Conservation (phyloP, 2,888 invertebrate genomes). For the Leistus spinibarbis region DNA sequence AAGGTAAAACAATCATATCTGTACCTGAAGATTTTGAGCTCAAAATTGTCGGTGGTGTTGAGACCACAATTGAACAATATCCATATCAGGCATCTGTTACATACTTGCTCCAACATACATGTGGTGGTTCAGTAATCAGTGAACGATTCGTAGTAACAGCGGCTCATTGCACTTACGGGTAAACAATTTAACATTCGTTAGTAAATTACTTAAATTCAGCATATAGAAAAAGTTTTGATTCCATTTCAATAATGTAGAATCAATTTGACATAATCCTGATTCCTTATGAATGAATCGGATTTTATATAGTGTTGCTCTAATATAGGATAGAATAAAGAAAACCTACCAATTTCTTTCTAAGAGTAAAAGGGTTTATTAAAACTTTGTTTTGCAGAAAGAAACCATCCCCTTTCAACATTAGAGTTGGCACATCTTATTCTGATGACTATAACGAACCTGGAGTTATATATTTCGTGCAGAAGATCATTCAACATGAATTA, state of each 20-base stretch:
- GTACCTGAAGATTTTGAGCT: neutral
- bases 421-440: neutral
- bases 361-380: neutral
- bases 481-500: neutral
- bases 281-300: no score
- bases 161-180: conserved; percentile 25
- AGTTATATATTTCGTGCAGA: neutral
- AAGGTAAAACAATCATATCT: neutral
- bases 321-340: no score
- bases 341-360: no score
- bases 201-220: no score
- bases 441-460: neutral
- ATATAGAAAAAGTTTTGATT: no score
- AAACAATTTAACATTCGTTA: neutral
- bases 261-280: no score
- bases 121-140: conserved; percentile 22
- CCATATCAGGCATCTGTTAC: conserved; percentile 22
- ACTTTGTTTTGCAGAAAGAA: neutral
- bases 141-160: conserved; percentile 22
- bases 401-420: neutral
- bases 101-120: conserved; percentile 1
- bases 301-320: no score
- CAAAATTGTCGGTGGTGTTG: conserved; percentile 21
- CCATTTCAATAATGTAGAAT: no score
- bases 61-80: conserved; percentile 17